A percentile compares a stretch with the other conserved stretches of the same genome.
phyloP scores from a whole-genome alignment of 2,888 invertebrate genomes.

The Stenodema calcarata region DNA sequence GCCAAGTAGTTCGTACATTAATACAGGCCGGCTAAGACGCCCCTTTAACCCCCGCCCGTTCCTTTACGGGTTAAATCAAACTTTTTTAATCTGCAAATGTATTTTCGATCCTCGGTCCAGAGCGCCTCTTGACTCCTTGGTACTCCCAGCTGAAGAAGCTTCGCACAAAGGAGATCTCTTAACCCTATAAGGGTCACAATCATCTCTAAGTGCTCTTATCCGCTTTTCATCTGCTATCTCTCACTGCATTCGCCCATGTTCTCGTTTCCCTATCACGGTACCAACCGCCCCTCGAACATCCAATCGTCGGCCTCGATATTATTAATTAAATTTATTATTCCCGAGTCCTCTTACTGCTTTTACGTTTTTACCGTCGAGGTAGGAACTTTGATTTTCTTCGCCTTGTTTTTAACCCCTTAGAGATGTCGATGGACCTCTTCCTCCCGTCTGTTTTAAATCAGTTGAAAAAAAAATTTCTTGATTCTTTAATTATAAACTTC shows the following conservation, averaged over 20 bases:
- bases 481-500: neutral
- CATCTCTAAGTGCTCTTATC: conserved; percentile 41
- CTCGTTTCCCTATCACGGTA: neutral
- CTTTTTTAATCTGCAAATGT: conserved; percentile 48
- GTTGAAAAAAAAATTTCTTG: neutral
- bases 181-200: conserved; percentile 18
- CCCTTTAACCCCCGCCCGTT: neutral
- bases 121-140: neutral
- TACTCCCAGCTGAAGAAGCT: neutral
- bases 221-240: conserved; percentile 19
- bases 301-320: neutral
- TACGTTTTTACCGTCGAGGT: neutral
- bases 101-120: conserved; percentile 31
- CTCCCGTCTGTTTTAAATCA: neutral
- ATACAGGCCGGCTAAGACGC: neutral
- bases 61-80: conserved; percentile 28
- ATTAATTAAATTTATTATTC: conserved; percentile 12
- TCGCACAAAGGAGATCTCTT: conserved; percentile 41
- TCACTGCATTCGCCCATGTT: conserved; percentile 12
- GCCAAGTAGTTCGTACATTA: conserved; percentile 10
- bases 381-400: neutral
- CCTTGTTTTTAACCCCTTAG: neutral
- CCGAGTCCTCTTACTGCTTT: neutral
- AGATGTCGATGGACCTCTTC: neutral
- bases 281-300: neutral